Percentiles rank a stretch among this genome's conserved stretches.
phyloP scores from a whole-genome alignment of 2,797 vertebrate species.

The Manis pentadactyla region DNA sequence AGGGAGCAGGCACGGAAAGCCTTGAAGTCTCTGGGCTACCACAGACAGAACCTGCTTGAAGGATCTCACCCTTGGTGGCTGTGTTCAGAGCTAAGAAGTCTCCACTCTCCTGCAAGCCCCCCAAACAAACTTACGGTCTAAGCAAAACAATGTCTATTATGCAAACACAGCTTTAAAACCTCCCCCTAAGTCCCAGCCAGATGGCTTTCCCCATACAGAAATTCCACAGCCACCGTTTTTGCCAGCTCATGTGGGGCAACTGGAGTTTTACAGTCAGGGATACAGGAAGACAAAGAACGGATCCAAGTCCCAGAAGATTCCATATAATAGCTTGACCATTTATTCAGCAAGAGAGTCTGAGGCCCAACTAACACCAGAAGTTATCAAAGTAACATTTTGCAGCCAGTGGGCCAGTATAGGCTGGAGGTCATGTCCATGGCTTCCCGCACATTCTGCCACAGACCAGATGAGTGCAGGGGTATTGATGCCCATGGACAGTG shows the following conservation, averaged over 20 bases:
- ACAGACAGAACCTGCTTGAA: not conserved
- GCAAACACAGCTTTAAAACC: not conserved
- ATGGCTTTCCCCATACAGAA: not conserved
- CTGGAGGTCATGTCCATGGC: not conserved
- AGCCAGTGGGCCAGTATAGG: not conserved
- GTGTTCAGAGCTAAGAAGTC: not conserved
- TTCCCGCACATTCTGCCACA: not conserved
- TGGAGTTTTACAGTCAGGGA: not conserved
- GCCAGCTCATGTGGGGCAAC: not conserved
- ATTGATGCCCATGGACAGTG: not conserved
- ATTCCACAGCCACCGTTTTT: not conserved
- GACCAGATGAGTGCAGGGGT: rapidly evolving
- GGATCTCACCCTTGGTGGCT: not conserved
- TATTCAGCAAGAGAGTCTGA: not conserved
- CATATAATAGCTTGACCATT: not conserved
- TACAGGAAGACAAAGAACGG: not conserved
- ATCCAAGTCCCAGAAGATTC: not conserved
- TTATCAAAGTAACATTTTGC: not conserved
- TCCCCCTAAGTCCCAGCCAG: not conserved
- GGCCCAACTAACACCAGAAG: not conserved
- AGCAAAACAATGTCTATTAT: not conserved
- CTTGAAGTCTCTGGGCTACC: not conserved
- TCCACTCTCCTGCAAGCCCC: not conserved
- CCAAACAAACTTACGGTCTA: not conserved
- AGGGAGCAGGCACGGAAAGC: not conserved